phyloP scores from a whole-genome alignment of 2,113 vertebrate genomes.

The Agapornis roseicollis region DNA sequence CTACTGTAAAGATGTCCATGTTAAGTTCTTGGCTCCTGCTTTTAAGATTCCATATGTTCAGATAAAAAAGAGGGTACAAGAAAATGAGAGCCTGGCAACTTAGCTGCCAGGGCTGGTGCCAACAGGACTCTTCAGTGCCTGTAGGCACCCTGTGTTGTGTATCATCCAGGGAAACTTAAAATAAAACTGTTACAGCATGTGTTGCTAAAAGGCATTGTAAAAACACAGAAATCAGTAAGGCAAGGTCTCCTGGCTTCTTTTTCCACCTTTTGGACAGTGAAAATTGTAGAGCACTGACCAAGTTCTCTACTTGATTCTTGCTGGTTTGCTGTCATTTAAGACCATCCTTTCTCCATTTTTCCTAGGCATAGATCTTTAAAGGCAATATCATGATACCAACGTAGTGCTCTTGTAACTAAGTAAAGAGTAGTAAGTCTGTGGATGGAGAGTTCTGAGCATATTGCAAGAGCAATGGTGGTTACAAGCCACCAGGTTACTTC shows the following conservation, averaged over 20 bases:
- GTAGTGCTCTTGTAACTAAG: neutral
- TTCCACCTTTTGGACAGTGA: neutral
- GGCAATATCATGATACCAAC: neutral
- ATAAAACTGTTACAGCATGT: neutral
- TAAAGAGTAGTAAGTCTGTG: neutral
- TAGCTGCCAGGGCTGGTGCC: neutral
- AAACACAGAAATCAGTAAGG: neutral
- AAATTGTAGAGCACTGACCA: neutral
- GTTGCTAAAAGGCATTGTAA: neutral
- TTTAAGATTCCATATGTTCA: slow-evolving; percentile 69
- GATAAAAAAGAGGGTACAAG: slow-evolving; percentile 50
- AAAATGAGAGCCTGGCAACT: slow-evolving; percentile 15
- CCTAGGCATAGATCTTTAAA: neutral
- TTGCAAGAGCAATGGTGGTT: neutral
- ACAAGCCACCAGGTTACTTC: neutral
- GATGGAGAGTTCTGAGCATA: neutral
- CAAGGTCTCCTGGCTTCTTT: neutral
- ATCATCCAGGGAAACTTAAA: neutral
- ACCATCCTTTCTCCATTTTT: neutral
- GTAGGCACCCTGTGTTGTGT: neutral
- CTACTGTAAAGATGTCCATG: slow-evolving; percentile 47
- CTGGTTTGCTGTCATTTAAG: neutral
- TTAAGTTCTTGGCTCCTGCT: slow-evolving; percentile 63
- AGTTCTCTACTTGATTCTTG: neutral
- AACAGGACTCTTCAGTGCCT: neutral